These are phyloP conservation scores for Zelleria hepariella DNA, from an alignment of 2,888 invertebrate genomes.

Conservation along the genomic window DNA sequence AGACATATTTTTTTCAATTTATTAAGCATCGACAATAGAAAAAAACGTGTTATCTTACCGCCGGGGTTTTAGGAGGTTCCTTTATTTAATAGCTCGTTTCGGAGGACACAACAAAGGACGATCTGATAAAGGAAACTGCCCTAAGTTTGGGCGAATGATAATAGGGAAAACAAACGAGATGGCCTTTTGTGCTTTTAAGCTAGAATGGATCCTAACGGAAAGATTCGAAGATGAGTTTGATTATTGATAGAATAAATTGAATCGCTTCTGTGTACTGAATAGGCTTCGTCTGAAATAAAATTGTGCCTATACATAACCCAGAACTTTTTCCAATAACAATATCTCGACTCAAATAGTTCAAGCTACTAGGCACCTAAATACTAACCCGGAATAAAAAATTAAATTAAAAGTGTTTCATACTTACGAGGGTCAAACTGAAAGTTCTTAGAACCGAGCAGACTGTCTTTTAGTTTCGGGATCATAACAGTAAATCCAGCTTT, in stretches of 20 bases:
- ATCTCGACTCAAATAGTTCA: no score
- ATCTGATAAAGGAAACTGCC: not conserved
- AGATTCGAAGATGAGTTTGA: not conserved
- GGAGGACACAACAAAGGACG: not conserved
- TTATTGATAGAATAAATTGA: not conserved
- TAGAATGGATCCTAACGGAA: not conserved
- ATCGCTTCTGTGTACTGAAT: not conserved
- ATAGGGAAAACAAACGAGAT: not conserved
- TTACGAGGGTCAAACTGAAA: no score
- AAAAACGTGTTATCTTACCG: not conserved
- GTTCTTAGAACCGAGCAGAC: no score
- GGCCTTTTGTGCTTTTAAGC: not conserved
- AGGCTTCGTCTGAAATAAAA: not conserved
- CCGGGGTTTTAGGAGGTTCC: not conserved
- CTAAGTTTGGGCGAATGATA: not conserved
- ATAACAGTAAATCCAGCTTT: no score
- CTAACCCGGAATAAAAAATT: no score
- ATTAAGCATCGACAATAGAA: not conserved
- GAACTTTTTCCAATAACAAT: no score
- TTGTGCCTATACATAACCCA: no score
- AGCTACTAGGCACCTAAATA: no score
- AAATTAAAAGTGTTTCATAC: no score
- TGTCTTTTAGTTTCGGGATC: no score
- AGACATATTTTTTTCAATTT: not conserved
- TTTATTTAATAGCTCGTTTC: not conserved